phyloP scores from a whole-genome alignment of 2,113 vertebrate species.

The Neotoma lepida region DNA sequence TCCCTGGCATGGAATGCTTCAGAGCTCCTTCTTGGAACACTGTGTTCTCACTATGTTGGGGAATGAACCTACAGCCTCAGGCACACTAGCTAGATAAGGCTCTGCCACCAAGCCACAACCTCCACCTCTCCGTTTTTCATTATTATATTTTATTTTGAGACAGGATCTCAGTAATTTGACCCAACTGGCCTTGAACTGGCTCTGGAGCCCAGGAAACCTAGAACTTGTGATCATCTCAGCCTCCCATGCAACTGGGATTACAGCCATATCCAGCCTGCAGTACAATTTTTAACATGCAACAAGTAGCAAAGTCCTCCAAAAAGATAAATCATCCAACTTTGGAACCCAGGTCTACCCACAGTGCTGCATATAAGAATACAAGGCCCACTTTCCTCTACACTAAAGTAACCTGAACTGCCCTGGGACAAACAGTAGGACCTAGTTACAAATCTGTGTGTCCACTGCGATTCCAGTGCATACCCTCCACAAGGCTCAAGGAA shows the following conservation, averaged over 20 bases:
- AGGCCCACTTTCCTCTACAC: background rate
- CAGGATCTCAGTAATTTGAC: background rate
- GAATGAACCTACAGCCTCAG: background rate
- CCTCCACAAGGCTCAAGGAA: background rate
- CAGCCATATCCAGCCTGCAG: background rate
- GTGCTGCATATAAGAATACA: rapidly evolving
- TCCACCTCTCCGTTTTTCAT: background rate
- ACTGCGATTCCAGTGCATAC: background rate
- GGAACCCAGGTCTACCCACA: background rate
- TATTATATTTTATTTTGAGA: background rate
- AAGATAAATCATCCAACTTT: background rate
- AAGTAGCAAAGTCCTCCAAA: background rate
- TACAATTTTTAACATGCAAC: background rate
- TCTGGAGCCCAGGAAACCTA: background rate
- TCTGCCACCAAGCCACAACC: background rate
- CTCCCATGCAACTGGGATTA: background rate
- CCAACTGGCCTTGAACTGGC: background rate
- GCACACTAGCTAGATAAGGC: background rate
- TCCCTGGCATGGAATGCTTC: background rate
- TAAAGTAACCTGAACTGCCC: background rate
- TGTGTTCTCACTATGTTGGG: background rate
- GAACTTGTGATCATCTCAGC: background rate
- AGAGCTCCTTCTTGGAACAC: background rate
- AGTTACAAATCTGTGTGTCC: background rate
- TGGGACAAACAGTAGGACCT: background rate